These are phyloP conservation scores for Troides aeacus DNA, from an alignment of 2,888 invertebrate species.

Conservation along the genomic window DNA sequence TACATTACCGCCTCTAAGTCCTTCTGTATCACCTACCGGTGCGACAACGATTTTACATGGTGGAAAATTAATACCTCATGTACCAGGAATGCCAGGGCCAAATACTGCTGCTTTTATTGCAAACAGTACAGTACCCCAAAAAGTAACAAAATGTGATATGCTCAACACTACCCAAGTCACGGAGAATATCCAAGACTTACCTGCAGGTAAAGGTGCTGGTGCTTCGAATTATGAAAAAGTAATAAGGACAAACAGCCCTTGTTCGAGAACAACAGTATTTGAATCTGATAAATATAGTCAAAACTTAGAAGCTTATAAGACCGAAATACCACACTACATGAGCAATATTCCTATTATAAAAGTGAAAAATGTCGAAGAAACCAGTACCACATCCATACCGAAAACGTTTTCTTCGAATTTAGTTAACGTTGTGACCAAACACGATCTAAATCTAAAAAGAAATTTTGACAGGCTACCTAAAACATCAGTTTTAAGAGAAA, in stretches of 20 bases:
- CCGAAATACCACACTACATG: slow-evolving; percentile 48
- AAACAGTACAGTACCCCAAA: slow-evolving; percentile 46
- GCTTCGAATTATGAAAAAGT: slow-evolving; percentile 54
- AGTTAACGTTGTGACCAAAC: slow-evolving; percentile 48
- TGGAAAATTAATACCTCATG: slow-evolving; percentile 90
- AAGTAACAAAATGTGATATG: slow-evolving; percentile 47
- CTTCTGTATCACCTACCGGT: slow-evolving; percentile 75
- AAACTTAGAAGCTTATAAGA: slow-evolving; percentile 46
- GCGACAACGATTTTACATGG: slow-evolving; percentile 83
- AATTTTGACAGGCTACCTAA: slow-evolving; percentile 58
- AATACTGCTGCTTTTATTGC: slow-evolving; percentile 77
- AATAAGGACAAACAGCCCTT: slow-evolving; percentile 50
- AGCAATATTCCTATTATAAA: slow-evolving; percentile 61
- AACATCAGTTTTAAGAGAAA: slow-evolving; percentile 61
- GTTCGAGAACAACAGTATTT: slow-evolving; percentile 37
- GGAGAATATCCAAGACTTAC: slow-evolving; percentile 37
- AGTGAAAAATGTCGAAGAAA: slow-evolving; percentile 66
- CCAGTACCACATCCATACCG: slow-evolving; percentile 44
- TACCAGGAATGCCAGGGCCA: slow-evolving; percentile 93
- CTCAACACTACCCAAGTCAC: slow-evolving; percentile 44
- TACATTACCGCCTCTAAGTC: slow-evolving; percentile 80
- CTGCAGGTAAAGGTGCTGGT: slow-evolving; percentile 40
- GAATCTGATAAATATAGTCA: slow-evolving; percentile 53
- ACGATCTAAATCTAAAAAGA: slow-evolving; percentile 60
- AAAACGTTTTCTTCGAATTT: slow-evolving; percentile 46